Base-by-base conservation (phyloP, 2,113 vertebrate genomes). In the Oncorhynchus gorbuscha region DNA sequence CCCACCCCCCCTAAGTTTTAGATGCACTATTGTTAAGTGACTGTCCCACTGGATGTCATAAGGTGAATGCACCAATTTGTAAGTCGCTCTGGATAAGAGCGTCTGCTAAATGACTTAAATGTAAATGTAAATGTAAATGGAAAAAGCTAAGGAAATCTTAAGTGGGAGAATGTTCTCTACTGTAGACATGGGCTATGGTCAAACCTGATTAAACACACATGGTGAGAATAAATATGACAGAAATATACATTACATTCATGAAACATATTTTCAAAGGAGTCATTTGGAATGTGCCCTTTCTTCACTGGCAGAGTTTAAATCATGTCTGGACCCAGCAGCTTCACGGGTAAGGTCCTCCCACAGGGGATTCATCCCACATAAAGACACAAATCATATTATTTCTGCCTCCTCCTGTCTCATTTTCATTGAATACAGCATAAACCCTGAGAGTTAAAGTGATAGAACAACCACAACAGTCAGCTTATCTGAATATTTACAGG, bases 401-500 rank as follows among this genome's bases (percentile, higher is more conserved):
- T 45, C 39, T 11, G 9, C 39, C 39, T 45, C 39, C 39, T 45
- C 11, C 4, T 58, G 20, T 58, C 55, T 58, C 55, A 45, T 58
- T 20, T 58, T 58, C 16, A 32, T 30, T 32, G 16, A 28, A 18
- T 12, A 28, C 28, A 16, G 65, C 24, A 30, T 28, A 7, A 67
- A 67, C 28, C 12, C 26, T 32, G 28, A 14, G 24, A 32, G 6
- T 20, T 16, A 30, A 3, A 30, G 66, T 45, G 39, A 69, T 14
- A 77, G 75, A 71, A 75, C 71, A 12, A 72, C 73, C 65, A 73
- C 77, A 80, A 83, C 84, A 84, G 88, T 87, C 84, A 80, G 80
- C 69, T 81, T 78, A 81, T 71, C 68, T 73, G 14, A 59, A 85
- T 87, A 88, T 89, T 90, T 87, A 86, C 85, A 81, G 81, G 76